Evolutionary conservation across 2,797 vertebrate species (phyloP).

Genomic region (Steatocranus sp.): DNA sequence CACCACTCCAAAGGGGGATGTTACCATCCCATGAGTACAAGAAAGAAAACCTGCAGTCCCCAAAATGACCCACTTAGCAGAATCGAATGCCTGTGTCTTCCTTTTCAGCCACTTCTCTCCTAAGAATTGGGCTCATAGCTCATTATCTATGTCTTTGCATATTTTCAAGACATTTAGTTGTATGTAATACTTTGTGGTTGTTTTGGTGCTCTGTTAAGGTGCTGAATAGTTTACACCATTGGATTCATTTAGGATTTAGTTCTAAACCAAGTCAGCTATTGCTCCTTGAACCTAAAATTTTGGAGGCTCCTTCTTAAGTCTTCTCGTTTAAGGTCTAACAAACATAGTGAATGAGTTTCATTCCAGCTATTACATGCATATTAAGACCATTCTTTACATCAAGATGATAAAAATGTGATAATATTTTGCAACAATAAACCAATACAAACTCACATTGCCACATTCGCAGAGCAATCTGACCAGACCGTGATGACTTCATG

Average conservation of each 20-base stretch:
- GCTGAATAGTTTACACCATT: not conserved
- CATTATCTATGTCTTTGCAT: not conserved
- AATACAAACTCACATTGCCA: constrained; percentile 12
- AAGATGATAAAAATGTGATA: not conserved
- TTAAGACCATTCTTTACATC: not conserved
- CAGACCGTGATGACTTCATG: constrained; percentile 54
- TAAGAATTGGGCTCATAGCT: not conserved
- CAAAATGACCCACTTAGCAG: not conserved
- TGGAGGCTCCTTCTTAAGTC: not conserved
- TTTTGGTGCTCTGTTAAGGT: not conserved
- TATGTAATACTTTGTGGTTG: not conserved
- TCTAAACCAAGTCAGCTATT: not conserved
- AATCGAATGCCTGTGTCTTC: not conserved
- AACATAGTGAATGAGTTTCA: not conserved
- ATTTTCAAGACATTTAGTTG: not conserved
- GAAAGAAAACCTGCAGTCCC: not conserved
- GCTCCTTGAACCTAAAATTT: not conserved
- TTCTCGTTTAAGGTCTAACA: not conserved
- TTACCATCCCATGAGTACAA: not conserved
- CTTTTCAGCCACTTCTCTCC: not conserved
- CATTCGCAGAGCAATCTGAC: constrained; percentile 27
- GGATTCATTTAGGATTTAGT: not conserved
- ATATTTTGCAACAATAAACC: not conserved
- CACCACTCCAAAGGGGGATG: not conserved
- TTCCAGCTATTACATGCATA: not conserved